phyloP scores from a whole-genome alignment of 1,140 invertebrate species.

The Bombus confusus region DNA sequence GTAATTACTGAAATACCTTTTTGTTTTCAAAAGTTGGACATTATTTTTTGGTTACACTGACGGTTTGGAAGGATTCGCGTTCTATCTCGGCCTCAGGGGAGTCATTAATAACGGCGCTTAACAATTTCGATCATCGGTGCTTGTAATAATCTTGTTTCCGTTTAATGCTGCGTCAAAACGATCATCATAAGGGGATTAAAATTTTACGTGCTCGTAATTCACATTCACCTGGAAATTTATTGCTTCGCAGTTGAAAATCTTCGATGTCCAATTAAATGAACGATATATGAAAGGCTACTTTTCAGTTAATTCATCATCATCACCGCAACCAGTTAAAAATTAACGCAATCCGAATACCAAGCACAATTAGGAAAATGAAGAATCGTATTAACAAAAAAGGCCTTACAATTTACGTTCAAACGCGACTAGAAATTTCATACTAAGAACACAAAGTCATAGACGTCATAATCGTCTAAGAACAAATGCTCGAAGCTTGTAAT shows the following conservation, averaged over 20 bases:
- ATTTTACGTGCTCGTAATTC: conserved; percentile 44
- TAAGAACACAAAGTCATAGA: no score
- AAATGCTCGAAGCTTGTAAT: no score
- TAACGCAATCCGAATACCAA: background rate
- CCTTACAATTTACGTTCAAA: background rate
- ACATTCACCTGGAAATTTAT: conserved; percentile 29
- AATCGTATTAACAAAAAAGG: background rate
- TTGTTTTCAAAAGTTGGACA: background rate
- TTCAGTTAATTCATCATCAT: conserved; percentile 27
- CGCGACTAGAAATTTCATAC: background rate
- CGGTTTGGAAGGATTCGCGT: background rate
- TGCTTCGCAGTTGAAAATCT: conserved; percentile 7
- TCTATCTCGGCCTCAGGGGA: background rate
- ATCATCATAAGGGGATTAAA: conserved; percentile 50
- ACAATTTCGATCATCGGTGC: conserved; percentile 49
- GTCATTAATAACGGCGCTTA: conserved; percentile 48
- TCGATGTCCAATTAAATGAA: conserved; percentile 33
- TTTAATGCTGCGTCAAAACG: conserved; percentile 51
- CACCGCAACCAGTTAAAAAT: conserved; percentile 19
- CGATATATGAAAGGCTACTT: background rate
- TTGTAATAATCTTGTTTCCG: conserved; percentile 55
- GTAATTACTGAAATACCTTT: background rate
- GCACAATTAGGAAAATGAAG: background rate
- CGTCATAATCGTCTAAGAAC: no score
- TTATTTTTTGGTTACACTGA: background rate